Percentiles rank a stretch among this genome's conserved stretches.
Conservation (phyloP, 2,888 invertebrate species). For the Troides aeacus region DNA sequence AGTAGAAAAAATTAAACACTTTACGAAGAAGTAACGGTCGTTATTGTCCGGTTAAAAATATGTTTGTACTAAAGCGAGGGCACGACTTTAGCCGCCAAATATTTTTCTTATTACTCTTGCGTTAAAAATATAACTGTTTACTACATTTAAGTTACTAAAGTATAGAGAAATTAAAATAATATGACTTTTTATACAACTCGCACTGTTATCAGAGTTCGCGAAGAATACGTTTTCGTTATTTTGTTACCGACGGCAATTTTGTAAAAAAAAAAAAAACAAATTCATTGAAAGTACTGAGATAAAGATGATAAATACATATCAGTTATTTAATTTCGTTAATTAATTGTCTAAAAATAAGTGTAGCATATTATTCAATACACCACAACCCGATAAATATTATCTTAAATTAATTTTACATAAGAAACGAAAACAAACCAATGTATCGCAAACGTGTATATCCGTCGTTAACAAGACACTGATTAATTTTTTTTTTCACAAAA, state of each 20-base stretch:
- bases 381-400: neutral
- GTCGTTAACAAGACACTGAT: slow-evolving; percentile 8
- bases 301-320: neutral
- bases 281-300: neutral
- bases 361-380: neutral
- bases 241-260: slow-evolving; percentile 15
- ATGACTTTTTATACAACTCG: neutral
- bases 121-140: slow-evolving; percentile 19
- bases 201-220: neutral
- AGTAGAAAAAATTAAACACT: slow-evolving; percentile 36
- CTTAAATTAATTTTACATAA: neutral
- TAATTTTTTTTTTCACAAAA: neutral
- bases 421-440: neutral
- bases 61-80: slow-evolving; percentile 33
- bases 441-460: neutral
- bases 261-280: neutral
- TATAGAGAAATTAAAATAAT: neutral
- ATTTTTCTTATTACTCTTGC: slow-evolving; percentile 22
- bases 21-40: slow-evolving; percentile 43
- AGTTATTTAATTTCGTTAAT: neutral
- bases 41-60: slow-evolving; percentile 28
- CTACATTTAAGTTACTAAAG: slow-evolving; percentile 1
- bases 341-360: neutral
- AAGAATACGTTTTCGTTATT: neutral
- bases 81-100: slow-evolving; percentile 20